A percentile compares a stretch with the other conserved stretches of the same genome.
phyloP scores from a whole-genome alignment of 2,797 vertebrate genomes.

The Protosalanx chinensis region DNA sequence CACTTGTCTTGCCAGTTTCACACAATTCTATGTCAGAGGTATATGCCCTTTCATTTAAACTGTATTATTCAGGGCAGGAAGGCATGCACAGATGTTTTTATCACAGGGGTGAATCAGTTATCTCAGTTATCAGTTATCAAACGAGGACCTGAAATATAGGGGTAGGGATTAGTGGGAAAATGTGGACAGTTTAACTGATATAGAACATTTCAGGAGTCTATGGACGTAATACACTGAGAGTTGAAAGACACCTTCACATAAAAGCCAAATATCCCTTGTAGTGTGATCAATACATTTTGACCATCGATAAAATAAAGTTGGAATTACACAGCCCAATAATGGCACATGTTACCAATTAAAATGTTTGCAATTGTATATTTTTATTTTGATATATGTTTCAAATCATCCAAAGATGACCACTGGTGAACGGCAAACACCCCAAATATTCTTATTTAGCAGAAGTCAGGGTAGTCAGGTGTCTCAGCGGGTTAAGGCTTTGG shows the following conservation, averaged over 20 bases:
- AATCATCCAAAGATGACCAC: neutral
- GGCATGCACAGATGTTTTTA: neutral
- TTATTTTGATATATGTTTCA: neutral
- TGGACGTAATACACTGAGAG: neutral
- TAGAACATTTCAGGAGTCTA: constrained; percentile 12
- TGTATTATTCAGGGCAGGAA: neutral
- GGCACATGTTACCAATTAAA: too few species aligned
- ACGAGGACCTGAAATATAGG: constrained; percentile 4
- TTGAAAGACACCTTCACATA: too few species aligned
- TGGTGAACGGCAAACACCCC: neutral
- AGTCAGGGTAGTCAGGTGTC: neutral
- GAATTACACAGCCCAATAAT: too few species aligned
- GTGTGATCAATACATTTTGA: too few species aligned
- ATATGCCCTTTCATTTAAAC: neutral
- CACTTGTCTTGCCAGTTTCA: constrained; percentile 14
- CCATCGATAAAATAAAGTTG: too few species aligned
- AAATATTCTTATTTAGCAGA: neutral
- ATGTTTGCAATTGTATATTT: too few species aligned
- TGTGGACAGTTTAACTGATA: constrained; percentile 26
- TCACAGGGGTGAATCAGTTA: neutral
- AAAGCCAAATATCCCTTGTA: too few species aligned
- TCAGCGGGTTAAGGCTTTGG: neutral
- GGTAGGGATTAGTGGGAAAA: constrained; percentile 26
- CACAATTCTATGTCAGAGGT: neutral
- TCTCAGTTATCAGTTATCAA: too few species aligned